Conservation (phyloP, 1,140 invertebrate species). For the Plectrocnemia conspersa region DNA sequence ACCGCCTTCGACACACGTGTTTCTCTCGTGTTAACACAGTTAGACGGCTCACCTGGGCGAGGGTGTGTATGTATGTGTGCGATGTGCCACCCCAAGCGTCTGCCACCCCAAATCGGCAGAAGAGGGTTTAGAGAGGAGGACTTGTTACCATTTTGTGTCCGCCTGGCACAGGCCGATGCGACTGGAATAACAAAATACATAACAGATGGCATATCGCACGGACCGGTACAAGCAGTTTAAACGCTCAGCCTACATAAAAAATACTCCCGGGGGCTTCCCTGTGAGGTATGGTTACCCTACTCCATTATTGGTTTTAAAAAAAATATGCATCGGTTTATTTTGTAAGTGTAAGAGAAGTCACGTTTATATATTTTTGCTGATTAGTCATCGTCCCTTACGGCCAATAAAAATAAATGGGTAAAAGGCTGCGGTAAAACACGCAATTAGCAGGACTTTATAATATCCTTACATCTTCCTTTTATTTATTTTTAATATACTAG, state of each 20-base stretch:
- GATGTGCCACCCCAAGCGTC: not conserved
- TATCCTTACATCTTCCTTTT: no score
- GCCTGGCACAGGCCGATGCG: conserved; percentile 34
- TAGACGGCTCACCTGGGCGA: conserved; percentile 13
- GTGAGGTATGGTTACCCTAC: no score
- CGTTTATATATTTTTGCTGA: no score
- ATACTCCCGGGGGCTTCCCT: no score
- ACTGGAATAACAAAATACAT: conserved; percentile 34
- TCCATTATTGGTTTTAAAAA: no score
- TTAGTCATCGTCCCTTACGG: no score
- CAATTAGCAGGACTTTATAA: no score
- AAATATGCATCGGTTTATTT: no score
- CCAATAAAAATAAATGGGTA: no score
- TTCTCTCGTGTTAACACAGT: conserved; percentile 16
- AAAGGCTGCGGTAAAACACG: no score
- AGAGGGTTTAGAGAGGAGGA: conserved; percentile 25
- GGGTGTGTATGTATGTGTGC: not conserved
- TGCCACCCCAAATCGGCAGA: conserved; percentile 6
- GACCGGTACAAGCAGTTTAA: conserved; percentile 18
- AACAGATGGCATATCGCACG: conserved; percentile 36
- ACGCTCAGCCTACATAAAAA: conserved; percentile 3
- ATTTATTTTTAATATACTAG: no score
- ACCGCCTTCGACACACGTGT: conserved; percentile 24
- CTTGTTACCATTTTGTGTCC: conserved; percentile 34
- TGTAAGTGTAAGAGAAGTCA: no score